A percentile compares a stretch with the other conserved stretches of the same genome.
phyloP scores from a whole-genome alignment of 1,140 invertebrate species.

The Cherax quadricarinatus region DNA sequence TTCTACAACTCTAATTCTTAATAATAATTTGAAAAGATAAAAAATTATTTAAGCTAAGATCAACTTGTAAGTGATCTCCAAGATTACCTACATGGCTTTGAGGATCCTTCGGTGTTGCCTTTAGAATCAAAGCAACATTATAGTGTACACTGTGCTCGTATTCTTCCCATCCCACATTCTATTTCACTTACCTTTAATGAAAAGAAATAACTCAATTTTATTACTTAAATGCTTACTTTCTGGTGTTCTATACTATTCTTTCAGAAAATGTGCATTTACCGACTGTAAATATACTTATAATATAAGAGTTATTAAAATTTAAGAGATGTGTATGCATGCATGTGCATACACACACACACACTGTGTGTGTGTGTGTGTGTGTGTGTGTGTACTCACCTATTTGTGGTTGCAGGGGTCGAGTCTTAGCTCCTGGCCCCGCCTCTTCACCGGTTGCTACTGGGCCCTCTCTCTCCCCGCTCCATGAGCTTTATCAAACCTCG shows the following conservation, averaged over 20 bases:
- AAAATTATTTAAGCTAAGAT: neutral
- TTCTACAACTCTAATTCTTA: neutral
- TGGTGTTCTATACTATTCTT: neutral
- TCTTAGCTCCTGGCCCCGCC: no score
- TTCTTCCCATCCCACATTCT: neutral
- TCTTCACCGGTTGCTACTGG: no score
- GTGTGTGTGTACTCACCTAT: no score
- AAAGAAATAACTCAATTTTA: neutral
- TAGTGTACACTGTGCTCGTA: neutral
- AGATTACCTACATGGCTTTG: neutral
- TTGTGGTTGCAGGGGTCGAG: no score
- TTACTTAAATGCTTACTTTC: neutral
- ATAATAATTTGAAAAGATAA: neutral
- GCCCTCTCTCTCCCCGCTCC: no score
- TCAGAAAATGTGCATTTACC: slow-evolving; percentile 14
- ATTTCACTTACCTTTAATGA: neutral
- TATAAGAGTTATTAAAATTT: slow-evolving; percentile 20
- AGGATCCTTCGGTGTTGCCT: neutral
- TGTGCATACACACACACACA: no score
- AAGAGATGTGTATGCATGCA: slow-evolving; percentile 9
- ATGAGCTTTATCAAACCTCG: no score
- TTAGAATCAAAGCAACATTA: neutral
- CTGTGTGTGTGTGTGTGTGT: no score
- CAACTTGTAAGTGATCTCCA: neutral
- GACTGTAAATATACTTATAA: slow-evolving; percentile 20